Conservation (phyloP, 2,797 vertebrate genomes). For the Alectoris magna region DNA sequence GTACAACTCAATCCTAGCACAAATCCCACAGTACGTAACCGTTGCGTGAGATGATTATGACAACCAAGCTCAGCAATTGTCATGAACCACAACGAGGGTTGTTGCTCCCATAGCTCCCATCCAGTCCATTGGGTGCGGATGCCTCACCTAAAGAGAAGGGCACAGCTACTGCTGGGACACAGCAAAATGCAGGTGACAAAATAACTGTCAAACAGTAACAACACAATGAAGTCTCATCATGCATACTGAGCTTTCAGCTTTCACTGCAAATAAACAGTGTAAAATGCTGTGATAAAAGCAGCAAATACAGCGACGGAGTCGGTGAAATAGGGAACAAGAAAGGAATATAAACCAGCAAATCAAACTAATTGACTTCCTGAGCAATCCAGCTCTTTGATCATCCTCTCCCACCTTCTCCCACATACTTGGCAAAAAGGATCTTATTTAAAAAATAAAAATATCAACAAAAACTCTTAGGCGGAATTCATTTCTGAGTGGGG, state of each 20-base stretch:
- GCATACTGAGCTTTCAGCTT: rapidly evolving
- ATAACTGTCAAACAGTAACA: rapidly evolving
- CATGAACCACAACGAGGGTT: rapidly evolving
- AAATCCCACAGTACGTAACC: rapidly evolving
- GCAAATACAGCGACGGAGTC: not conserved
- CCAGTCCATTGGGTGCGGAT: rapidly evolving
- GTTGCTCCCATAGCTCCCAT: not conserved
- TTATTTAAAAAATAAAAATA: constrained; percentile 59
- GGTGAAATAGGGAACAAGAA: not conserved
- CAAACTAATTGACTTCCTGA: not conserved
- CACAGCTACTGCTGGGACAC: not conserved
- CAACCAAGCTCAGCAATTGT: rapidly evolving
- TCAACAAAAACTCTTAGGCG: constrained; percentile 1
- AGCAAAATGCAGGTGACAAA: rapidly evolving
- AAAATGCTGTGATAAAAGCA: rapidly evolving
- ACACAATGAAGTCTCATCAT: rapidly evolving
- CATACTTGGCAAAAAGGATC: not conserved
- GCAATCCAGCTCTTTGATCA: constrained; percentile 32
- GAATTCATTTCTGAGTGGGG: not conserved
- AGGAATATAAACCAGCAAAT: not conserved
- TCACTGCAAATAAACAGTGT: not conserved
- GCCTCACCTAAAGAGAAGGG: not conserved
- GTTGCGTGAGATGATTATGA: rapidly evolving
- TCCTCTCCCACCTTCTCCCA: constrained; percentile 49
- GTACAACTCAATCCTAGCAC: rapidly evolving